Base-by-base conservation (phyloP, 2,797 vertebrate species). In the Coluber constrictor region DNA sequence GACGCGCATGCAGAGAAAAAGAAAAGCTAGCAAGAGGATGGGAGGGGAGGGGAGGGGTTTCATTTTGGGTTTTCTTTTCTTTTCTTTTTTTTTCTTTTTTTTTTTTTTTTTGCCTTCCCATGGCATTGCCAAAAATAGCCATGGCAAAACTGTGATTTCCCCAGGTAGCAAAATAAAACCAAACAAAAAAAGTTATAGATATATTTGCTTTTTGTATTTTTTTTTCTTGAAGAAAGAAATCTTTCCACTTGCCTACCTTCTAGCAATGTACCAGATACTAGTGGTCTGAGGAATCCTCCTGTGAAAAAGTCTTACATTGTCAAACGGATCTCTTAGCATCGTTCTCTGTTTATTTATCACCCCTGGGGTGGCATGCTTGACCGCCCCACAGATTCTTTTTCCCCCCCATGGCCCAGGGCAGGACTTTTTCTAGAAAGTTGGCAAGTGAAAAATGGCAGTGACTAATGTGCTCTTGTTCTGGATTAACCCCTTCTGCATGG, bases 11-110 rank as follows among this genome's bases (percentile, higher is more conserved):
- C 98, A 98, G 97, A 97, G 90, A 55, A 86, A 97, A 96, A 96
- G 95, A 97, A 96, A 96, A 97, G 96, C 97, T 96, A 97, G 97
- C 97, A 96, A 98, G 98, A 98, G 98, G 98, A 98, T 96, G 98
- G 98, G 98, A 97, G 97, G 97, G 97, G 96, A 97, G 97, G 97
- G 95, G 95, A 96, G 57, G 74, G 29, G 13, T 63, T 86, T 25
- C 32, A 25, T 63, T 61, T 66, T 25, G 79, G 10, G 32, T 3
- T 25, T 87, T 54, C 27, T 37, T 87, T 29, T 87, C 29, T 54
- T 54, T 87, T 54, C 10, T 54, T 51, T 27, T 86, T 2, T 47
- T 18, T 0, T 11, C 2, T 7, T 25, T 96, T 95, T 95, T 95
- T 96, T 86, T 32, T 32, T 60, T 61, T 61, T 23, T 37, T 32